Conservation (phyloP, 1,140 invertebrate species). For the Arion vulgaris region DNA sequence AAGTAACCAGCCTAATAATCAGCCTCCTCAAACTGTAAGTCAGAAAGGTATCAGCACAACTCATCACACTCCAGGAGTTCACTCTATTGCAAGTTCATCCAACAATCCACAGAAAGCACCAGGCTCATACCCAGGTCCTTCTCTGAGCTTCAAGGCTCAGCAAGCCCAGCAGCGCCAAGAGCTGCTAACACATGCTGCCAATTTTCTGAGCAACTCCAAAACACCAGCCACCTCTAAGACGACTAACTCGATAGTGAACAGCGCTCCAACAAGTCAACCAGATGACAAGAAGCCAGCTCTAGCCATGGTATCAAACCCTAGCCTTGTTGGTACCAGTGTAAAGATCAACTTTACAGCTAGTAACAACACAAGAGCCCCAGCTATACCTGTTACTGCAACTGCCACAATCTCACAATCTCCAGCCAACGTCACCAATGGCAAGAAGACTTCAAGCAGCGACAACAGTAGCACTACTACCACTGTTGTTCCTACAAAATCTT, state of each 20-base stretch:
- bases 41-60: background rate
- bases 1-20: background rate
- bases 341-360: constrained; percentile 36
- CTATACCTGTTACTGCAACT: background rate
- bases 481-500: background rate
- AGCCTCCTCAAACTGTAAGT: background rate
- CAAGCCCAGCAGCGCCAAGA: constrained; percentile 63
- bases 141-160: constrained; percentile 51
- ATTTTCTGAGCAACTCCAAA: constrained; percentile 60
- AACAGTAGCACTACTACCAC: background rate
- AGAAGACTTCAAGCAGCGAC: background rate
- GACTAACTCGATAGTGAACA: background rate
- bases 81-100: background rate
- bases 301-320: constrained; percentile 36
- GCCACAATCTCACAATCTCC: background rate
- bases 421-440: background rate
- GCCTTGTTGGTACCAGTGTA: constrained; percentile 39
- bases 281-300: constrained; percentile 39
- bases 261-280: background rate
- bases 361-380: constrained; percentile 36
- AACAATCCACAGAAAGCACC: constrained; percentile 16
- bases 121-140: constrained; percentile 29
- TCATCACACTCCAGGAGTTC: background rate
- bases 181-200: constrained; percentile 57
- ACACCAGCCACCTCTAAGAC: background rate